Base-by-base conservation (phyloP, 2,113 vertebrate species). In the Nipponia nippon region DNA sequence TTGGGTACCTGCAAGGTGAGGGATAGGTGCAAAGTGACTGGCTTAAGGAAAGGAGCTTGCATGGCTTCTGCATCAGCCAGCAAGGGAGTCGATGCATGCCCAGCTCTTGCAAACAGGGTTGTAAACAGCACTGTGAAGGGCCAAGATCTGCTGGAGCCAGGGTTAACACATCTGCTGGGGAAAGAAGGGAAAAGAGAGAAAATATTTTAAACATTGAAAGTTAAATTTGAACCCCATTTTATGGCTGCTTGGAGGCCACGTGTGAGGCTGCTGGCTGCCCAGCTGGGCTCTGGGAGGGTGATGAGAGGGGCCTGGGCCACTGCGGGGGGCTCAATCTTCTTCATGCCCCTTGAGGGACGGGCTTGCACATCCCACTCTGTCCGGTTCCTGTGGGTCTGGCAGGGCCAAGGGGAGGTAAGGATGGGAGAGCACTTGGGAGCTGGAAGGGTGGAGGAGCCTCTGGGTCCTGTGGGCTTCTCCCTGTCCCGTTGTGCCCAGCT, bases 321-420 rank as follows among this genome's bases (percentile, higher is more conserved):
- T 0, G 1, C 2, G 3, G 32, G 32, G n/a, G 16, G 5, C 46
- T 55, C 6, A 1, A 3, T 21, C 6, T 50, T 50, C 71, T 55
- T 30, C 50, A 17, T 23, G 40, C 2, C 25, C 40, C 32, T 81
- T 1, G 0, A 62, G 52, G 55, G 21, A 18, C 44, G 50, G 40
- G 40, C 36, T 79, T 63, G 58, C n/a, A 69, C 32, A 52, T 63
- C 58, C 62, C 58, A 72, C 15, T 20, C 11, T 70, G 15, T 19
- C 62, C 1, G 3, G 13, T 6, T 32, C 32, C 56, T 29, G 52
- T 1, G 1, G 16, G 38, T 9, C 47, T 3, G 1, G 23, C 0
- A 2, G 27, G 20, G 47, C 32, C 1, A 4, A 42, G 23, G 9
- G 30, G 2, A 38, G 30, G 9, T 26, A 44, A 78, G 73, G 82